phyloP scores from a whole-genome alignment of 2,888 invertebrate genomes.

The Amblyjoppa fuscipennis region DNA sequence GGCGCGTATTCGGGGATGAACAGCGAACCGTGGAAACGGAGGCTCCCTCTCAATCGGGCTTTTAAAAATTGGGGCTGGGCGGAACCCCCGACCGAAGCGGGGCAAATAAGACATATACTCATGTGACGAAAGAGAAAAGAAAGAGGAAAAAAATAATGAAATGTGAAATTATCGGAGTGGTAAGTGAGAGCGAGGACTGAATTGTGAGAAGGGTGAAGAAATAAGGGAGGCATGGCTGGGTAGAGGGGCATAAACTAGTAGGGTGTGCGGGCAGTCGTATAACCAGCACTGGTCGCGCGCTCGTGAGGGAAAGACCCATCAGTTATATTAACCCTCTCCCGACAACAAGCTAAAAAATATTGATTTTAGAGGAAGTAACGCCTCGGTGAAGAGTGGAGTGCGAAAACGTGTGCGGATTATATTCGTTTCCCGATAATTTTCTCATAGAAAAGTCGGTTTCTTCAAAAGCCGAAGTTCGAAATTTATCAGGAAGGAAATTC shows the following conservation, averaged over 20 bases:
- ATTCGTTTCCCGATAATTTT: too few relatives aligned
- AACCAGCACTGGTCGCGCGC: constrained; percentile 53
- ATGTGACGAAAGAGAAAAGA: constrained; percentile 32
- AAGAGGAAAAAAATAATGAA: constrained; percentile 33
- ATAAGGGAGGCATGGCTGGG: constrained; percentile 54
- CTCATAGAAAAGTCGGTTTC: too few relatives aligned
- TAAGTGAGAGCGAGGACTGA: constrained; percentile 20
- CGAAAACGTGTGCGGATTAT: too few relatives aligned
- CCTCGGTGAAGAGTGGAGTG: too few relatives aligned
- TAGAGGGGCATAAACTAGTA: constrained; percentile 54
- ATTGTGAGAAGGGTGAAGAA: constrained; percentile 51
- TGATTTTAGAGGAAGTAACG: too few relatives aligned
- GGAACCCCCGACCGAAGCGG: constrained; percentile 25
- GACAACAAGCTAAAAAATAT: too few relatives aligned
- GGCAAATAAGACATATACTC: constrained; percentile 57
- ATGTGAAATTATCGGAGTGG: constrained; percentile 48
- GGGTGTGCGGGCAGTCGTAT: constrained; percentile 61
- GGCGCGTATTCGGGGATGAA: not conserved
- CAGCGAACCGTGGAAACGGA: constrained; percentile 35
- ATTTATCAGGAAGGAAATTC: too few relatives aligned
- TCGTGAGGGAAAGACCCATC: constrained; percentile 47
- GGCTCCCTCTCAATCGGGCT: constrained; percentile 49
- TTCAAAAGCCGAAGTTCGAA: too few relatives aligned
- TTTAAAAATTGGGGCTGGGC: constrained; percentile 46
- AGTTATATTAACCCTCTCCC: constrained; percentile 32